A percentile compares a stretch with the other conserved stretches of the same genome.
Evolutionary conservation across 64 coral and sea anemone genomes (phyloP).

Genomic region (Dendrophyllia cribrosa): DNA sequence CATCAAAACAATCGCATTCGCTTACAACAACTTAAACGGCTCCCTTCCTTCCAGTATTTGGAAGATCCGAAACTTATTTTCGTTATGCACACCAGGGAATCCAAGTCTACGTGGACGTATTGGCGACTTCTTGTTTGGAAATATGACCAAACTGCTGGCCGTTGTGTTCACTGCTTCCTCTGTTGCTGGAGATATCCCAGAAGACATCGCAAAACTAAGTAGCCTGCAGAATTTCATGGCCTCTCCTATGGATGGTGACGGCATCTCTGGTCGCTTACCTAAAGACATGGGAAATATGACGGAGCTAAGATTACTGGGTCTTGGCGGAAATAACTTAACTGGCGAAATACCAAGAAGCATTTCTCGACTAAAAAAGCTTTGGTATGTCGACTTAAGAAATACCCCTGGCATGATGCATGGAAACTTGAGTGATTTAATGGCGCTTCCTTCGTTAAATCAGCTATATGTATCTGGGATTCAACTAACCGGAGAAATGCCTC

Average conservation of each 20-base stretch:
- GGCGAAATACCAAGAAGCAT: slow-evolving; percentile 20
- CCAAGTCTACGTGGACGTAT: neutral
- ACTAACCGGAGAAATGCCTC: slow-evolving; percentile 33
- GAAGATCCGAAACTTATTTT: slow-evolving; percentile 13
- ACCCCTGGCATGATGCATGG: slow-evolving; percentile 28
- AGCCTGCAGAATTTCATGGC: neutral
- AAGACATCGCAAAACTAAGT: neutral
- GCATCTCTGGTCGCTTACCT: slow-evolving; percentile 3
- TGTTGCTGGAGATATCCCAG: neutral
- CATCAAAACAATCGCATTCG: neutral
- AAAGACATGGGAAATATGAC: slow-evolving; percentile 27
- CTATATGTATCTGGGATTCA: slow-evolving; percentile 15
- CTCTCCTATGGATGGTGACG: neutral
- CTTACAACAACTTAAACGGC: slow-evolving; percentile 1
- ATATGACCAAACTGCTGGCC: slow-evolving; percentile 18
- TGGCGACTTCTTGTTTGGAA: slow-evolving; percentile 27
- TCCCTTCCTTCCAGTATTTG: neutral
- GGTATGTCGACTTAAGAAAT: neutral
- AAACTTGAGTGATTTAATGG: slow-evolving; percentile 16
- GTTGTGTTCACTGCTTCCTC: neutral
- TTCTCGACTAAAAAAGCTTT: neutral
- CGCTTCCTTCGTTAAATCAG: neutral
- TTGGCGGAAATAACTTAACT: slow-evolving; percentile 11
- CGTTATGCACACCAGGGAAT: neutral
- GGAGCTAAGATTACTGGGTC: neutral